phyloP scores from a whole-genome alignment of 2,797 vertebrate species.

The Pteronotus mesoamericanus region DNA sequence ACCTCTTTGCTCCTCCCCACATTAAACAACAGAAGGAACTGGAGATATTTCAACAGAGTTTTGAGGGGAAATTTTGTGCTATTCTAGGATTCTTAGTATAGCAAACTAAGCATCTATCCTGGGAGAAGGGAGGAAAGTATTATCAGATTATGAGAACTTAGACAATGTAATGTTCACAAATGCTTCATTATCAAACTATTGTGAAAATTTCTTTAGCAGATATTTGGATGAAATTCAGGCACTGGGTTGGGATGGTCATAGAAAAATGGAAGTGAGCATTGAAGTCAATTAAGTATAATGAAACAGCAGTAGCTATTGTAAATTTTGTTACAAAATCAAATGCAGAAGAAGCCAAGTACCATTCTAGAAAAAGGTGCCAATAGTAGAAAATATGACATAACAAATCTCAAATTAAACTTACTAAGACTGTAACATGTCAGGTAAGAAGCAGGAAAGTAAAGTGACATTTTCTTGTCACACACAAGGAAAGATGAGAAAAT shows the following conservation, averaged over 20 bases:
- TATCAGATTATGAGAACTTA: not conserved
- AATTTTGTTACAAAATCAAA: not conserved
- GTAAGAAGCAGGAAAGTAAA: not conserved
- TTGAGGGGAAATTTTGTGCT: not conserved
- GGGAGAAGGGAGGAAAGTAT: not conserved
- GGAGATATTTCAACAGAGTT: not conserved
- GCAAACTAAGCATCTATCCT: not conserved
- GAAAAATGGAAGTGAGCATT: not conserved
- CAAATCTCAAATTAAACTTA: not conserved
- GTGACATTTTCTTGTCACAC: not conserved
- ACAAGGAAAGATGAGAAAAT: not conserved
- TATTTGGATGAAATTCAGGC: not conserved
- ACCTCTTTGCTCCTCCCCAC: not conserved
- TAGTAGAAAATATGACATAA: not conserved
- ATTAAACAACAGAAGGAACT: not conserved
- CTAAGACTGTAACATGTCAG: not conserved
- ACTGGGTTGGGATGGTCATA: not conserved
- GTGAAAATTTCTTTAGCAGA: not conserved
- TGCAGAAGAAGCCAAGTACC: not conserved
- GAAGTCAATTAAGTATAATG: not conserved
- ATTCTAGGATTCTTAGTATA: not conserved
- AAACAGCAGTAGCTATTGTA: not conserved
- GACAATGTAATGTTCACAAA: not conserved
- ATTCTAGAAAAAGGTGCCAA: not conserved
- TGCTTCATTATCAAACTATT: not conserved